Base-by-base conservation (phyloP, 2,888 invertebrate species). In the Pyralis farinalis region DNA sequence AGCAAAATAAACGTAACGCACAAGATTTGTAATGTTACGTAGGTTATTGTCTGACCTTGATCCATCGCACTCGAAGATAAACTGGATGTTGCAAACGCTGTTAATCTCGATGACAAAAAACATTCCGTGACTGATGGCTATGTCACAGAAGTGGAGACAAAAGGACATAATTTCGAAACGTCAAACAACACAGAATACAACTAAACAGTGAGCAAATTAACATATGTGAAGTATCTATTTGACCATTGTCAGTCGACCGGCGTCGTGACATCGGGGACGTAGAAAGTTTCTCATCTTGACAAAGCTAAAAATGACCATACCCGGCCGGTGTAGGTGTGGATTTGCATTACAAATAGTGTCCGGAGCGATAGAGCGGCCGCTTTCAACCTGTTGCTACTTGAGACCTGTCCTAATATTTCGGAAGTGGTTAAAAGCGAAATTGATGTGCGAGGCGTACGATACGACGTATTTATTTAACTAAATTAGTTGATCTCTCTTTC, bases 211-310 rank as follows among this genome's bases (percentile, higher is more conserved):
- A 45, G 36, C 34, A 62, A 65, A 78, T 78, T 75, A 73, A 54
- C 79, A 81, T 80, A 73, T 49, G 61, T 56, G 63, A 59, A 51
- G 69, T 71, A 66, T 74, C 69, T 74, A 71, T 71, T 63, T 54
- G 60, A 62, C 53, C 62, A 77, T 81, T 78, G 70, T 54, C 66
- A 80, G 69, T 75, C 77, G 54, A 47, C 67, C 55, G 67, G 59
- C 59, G 65, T 68, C 48, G 47, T 47, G 47, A 46, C 67, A 82
- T 69, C 58, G 74, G 65, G 83, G 82, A 46, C 82, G 58, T 73
- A 83, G 85, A 86, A 86, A 86, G 85, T 76, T 59, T 51, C 49
- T 57, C 69, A 73, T 76, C 71, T 79, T 71, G 68, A 80, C 82
- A 76, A 76, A 72, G 63, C 69, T 65, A 63, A 76, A 81, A 80